A percentile compares a stretch with the other conserved stretches of the same genome.
These are phyloP conservation scores for Heliconius cydno DNA, from an alignment of 2,888 invertebrate genomes.

Conservation along the genomic window DNA sequence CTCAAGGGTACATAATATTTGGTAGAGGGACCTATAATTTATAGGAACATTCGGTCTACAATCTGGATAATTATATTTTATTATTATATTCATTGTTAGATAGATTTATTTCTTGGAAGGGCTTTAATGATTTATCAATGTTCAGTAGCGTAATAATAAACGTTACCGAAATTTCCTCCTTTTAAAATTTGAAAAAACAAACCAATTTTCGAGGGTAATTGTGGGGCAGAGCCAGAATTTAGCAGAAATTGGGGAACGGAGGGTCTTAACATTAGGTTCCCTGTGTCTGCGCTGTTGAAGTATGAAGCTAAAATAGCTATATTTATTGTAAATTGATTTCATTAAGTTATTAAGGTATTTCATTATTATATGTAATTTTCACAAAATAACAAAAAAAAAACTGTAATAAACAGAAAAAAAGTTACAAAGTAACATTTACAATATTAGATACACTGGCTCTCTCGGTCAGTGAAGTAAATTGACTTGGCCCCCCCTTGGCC, in stretches of 20 bases:
- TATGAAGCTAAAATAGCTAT: no score
- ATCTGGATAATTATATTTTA: neutral
- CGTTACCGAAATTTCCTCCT: neutral
- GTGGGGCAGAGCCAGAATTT: no score
- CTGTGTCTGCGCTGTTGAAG: no score
- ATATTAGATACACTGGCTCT: neutral
- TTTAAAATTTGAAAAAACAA: no score
- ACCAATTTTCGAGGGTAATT: no score
- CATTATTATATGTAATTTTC: no score
- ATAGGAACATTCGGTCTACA: neutral
- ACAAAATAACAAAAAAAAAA: neutral
- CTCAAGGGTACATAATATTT: conserved; percentile 27
- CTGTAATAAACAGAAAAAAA: neutral
- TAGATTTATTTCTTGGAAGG: neutral
- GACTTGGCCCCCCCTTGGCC: conserved; percentile 13
- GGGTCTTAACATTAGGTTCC: no score
- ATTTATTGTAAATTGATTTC: no score
- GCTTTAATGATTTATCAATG: neutral
- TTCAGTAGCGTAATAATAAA: neutral
- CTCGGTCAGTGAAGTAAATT: conserved; percentile 18
- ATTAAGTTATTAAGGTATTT: no score
- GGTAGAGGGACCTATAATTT: neutral
- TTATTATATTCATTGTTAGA: neutral
- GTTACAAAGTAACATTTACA: neutral
- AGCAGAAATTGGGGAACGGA: no score